Evolutionary conservation across 2,113 vertebrate genomes (phyloP).

Genomic region (Vimba vimba): DNA sequence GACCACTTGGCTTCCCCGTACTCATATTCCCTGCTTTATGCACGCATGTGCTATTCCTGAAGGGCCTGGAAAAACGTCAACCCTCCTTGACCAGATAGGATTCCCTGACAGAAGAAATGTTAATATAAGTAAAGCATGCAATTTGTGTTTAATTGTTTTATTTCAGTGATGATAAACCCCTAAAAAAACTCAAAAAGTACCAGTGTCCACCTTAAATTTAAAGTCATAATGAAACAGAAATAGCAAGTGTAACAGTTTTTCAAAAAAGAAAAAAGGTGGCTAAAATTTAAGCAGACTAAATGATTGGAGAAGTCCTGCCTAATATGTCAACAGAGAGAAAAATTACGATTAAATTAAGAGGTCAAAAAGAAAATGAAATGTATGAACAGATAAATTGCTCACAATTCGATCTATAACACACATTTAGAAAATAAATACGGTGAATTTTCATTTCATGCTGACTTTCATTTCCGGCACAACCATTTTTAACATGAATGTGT

Average conservation of each 20-base stretch:
- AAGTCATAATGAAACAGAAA: background rate
- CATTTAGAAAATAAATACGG: no score
- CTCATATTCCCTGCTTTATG: constrained; percentile 75
- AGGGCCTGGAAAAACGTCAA: constrained; percentile 58
- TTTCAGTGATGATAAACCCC: background rate
- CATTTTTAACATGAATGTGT: no score
- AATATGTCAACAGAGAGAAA: no score
- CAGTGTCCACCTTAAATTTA: background rate
- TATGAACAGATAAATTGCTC: background rate
- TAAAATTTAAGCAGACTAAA: background rate
- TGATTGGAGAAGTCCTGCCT: background rate
- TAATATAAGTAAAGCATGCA: background rate
- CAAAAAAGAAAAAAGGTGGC: background rate
- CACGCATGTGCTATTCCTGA: constrained; percentile 31
- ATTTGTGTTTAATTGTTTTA: background rate
- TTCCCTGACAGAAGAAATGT: background rate
- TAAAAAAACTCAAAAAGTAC: background rate
- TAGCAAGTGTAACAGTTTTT: no score
- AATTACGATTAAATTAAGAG: background rate
- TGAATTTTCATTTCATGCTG: no score
- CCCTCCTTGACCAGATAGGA: constrained; percentile 59
- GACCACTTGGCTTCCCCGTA: constrained; percentile 87
- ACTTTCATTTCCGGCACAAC: background rate
- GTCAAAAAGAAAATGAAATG: background rate
- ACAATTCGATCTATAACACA: background rate